Evolutionary conservation across 2,888 invertebrate genomes (phyloP), one percentile per base, ranked within the genome.

Genomic region (Schizotus pectinicornis): DNA sequence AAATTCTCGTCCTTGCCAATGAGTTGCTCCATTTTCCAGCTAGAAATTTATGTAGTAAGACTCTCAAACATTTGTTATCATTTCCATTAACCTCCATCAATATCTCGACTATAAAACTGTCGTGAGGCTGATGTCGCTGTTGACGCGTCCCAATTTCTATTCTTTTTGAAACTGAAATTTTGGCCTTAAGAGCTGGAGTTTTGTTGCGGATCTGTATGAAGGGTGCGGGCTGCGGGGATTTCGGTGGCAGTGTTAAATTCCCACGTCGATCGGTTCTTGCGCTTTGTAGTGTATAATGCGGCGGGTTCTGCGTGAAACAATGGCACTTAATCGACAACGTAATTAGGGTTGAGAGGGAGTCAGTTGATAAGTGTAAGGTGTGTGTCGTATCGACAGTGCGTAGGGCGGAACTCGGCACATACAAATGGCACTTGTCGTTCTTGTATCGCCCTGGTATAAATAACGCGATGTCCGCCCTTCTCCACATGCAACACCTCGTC

Each of bases 361-460:
- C 33, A 34, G 53, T 39, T 37, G 45, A 39, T 39, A 54, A 54
- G 54, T 12, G 36, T 22, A 46, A 50, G 50, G 50, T 45, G 52
- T 38, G 41, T 54, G 46, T 54, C 36, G 46, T 43, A 52, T 52
- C 50, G 52, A 52, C 22, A 11, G 41, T 48, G 56, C 38, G 56
- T 56, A 56, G 48, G 54, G 46, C 14, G 59, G 47, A 59, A 56
- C 56, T 42, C 35, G 51, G 45, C 59, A 56, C 45, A 52, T 45
- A 64, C 53, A 57, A 64, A 64, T 60, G 56, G 52, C 61, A 36
- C 52, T 59, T 59, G 64, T 62, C 60, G 41, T 45, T 48, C 42
- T 50, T 47, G 41, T 64, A 62, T 64, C 61, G 52, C 59, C 39
- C 12, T 34, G n/a, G 50, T 50, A 61, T 64, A 64, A 64, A 64